A percentile compares a stretch with the other conserved stretches of the same genome.
Evolutionary conservation across 2,888 invertebrate genomes (phyloP).

Genomic region (Acrocyrtus sp.): DNA sequence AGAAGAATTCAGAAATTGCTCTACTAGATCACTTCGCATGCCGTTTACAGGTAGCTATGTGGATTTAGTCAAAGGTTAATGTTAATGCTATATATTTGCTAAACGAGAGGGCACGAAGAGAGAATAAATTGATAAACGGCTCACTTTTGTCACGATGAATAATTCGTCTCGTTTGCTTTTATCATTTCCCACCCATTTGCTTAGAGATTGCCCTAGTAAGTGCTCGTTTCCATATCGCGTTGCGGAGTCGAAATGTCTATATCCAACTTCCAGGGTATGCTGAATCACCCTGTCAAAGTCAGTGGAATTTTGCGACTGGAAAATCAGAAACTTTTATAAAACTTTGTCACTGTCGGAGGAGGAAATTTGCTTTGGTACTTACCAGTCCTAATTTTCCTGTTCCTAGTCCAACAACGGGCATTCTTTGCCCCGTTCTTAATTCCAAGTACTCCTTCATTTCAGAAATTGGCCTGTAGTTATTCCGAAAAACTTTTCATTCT

Average conservation of each 20-base stretch:
- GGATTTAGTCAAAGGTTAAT: not conserved
- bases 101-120: not conserved
- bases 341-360: conserved; percentile 52
- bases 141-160: conserved; percentile 83
- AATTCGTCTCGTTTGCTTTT: conserved; percentile 77
- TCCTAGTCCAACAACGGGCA: conserved; percentile 81
- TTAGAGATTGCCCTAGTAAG: conserved; percentile 78
- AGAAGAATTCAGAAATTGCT: conserved; percentile 57
- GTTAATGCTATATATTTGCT: not conserved
- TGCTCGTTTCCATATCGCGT: conserved; percentile 81
- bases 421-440: conserved; percentile 69
- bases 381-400: conserved; percentile 78
- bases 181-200: conserved; percentile 75
- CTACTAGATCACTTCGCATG: conserved; percentile 46
- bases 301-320: too few species aligned
- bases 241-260: conserved; percentile 86
- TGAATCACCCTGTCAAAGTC: conserved; percentile 76
- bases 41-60: conserved; percentile 61
- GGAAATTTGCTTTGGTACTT: conserved; percentile 23
- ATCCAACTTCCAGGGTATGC: conserved; percentile 78
- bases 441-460: conserved; percentile 41
- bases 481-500: too few species aligned
- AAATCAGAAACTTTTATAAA: not conserved
- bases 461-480: too few species aligned
- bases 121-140: not conserved